Evolutionary conservation across 2,797 vertebrate species (phyloP), one percentile per base, ranked within the genome.

Genomic region (Sylvilagus floridanus): DNA sequence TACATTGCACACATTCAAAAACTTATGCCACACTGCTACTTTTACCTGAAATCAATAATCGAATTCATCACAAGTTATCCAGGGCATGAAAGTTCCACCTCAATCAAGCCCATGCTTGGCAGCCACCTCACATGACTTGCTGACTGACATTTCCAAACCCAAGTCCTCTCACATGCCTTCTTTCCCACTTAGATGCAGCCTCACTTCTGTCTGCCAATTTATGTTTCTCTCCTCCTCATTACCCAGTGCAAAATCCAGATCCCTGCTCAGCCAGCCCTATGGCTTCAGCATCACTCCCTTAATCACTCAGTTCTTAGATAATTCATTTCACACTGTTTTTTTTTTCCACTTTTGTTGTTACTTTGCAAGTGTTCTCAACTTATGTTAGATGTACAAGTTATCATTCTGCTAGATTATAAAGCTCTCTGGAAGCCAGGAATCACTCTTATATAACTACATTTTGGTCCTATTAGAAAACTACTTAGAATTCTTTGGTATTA

Each of bases 51-150:
- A 79, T 79, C 83, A 77, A 47, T 50, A 84, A 69, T 68, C 54
- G 47, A 82, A 96, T 84, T 84, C 77, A 91, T 68, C 16, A 50
- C 13, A 68, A 93, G 90, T 52, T 75, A 83, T 75, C 84, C 17
- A 24, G 8, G 1, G 26, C n/a, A 50, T 54, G 72, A 28, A 66
- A 75, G 52, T 26, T 1, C 9, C 16, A 71, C 32, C 30, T 54
- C 7, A 4, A 66, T 32, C 75, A 90, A 57, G n/a, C 72, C 37
- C 30, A 12, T 37, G 63, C 65, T 73, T 82, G 52, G 13, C 37
- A 89, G 69, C 32, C 30, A 71, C 26, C 17, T 32, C 10, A 26
- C 1, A 24, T 12, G 54, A 42, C 35, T 77, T 75, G 52, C 24
- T 81, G 63, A 65, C 1, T 62, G 32, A 52, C 47, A 35, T 71